phyloP scores from a whole-genome alignment of 2,113 vertebrate genomes.

The Lonchura striata region DNA sequence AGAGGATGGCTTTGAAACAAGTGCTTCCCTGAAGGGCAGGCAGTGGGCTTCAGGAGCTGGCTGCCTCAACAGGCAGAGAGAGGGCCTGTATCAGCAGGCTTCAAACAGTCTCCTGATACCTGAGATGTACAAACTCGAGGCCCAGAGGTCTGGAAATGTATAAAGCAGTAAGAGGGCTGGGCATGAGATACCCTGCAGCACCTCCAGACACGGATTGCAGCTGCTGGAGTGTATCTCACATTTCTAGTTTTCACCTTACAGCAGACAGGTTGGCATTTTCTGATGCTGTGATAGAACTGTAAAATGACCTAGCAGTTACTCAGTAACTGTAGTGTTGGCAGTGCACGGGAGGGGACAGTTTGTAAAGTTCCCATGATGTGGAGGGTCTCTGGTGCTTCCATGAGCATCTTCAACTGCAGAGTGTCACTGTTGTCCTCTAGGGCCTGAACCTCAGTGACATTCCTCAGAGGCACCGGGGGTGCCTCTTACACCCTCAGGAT shows the following conservation, averaged over 20 bases:
- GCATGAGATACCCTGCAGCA: rapidly evolving
- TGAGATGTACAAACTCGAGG: rapidly evolving
- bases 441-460: not conserved
- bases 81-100: not conserved
- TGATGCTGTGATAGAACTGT: not conserved
- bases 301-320: not conserved
- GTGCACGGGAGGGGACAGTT: not conserved
- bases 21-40: not conserved
- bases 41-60: not conserved
- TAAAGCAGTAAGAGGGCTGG: not conserved
- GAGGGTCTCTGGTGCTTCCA: not conserved
- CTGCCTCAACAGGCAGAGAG: rapidly evolving
- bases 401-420: not conserved
- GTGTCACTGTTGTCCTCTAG: not conserved
- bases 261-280: not conserved
- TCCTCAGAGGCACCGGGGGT: not conserved
- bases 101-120: rapidly evolving
- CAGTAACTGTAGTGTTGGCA: not conserved
- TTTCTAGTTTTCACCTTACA: not conserved
- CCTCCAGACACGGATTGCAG: not conserved
- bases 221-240: not conserved
- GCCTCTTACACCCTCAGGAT: not conserved
- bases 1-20: not conserved
- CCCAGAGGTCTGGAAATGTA: rapidly evolving
- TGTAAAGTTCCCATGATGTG: not conserved